Conservation (phyloP, 1,140 invertebrate species). For the Kradibia gibbosae region DNA sequence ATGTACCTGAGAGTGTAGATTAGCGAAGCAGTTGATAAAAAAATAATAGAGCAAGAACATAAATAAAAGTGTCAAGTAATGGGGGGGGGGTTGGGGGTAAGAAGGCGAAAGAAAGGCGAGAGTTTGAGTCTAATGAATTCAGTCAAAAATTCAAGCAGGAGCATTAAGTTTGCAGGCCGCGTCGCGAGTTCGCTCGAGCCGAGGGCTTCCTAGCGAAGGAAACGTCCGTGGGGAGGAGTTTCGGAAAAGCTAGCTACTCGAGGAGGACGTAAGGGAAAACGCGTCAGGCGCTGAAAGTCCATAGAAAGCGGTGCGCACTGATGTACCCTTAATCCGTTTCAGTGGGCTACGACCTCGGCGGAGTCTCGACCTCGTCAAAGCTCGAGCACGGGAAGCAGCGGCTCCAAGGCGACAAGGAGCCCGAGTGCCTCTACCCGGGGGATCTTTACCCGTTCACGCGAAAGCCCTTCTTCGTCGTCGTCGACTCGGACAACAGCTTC, state of each 20-base stretch:
- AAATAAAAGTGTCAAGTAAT: too few relatives aligned
- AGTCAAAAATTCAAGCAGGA: too few relatives aligned
- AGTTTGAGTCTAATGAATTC: background rate
- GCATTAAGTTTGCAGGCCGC: too few relatives aligned
- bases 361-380: constrained; percentile 89
- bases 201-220: too few relatives aligned
- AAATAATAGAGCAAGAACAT: too few relatives aligned
- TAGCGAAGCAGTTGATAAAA: too few relatives aligned
- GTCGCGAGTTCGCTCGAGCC: too few relatives aligned
- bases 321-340: constrained; percentile 55
- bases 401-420: constrained; percentile 83
- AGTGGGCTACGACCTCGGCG: constrained; percentile 95
- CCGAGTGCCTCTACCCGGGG: constrained; percentile 92
- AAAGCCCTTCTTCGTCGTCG: constrained; percentile 92
- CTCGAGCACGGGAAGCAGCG: constrained; percentile 84
- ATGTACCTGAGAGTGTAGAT: too few relatives aligned
- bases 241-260: too few relatives aligned
- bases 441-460: constrained; percentile 94
- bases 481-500: constrained; percentile 96
- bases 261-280: constrained; percentile 8
- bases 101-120: background rate
- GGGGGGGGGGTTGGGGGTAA: background rate
- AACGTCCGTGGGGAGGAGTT: too few relatives aligned
- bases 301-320: constrained; percentile 55
- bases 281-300: background rate